phyloP scores from a whole-genome alignment of 2,113 vertebrate species.

The Paratilapia polleni region DNA sequence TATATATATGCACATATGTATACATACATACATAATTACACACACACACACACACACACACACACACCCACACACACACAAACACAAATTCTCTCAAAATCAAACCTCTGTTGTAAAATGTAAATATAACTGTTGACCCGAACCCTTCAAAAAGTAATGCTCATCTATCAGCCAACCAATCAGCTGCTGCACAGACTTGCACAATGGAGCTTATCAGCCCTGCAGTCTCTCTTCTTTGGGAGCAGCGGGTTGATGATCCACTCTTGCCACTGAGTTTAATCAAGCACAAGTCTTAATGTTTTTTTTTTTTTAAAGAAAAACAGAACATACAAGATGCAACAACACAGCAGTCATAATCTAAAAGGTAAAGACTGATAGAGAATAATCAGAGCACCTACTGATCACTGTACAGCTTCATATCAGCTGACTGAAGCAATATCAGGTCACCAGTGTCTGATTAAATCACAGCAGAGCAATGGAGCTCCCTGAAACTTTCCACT shows the following conservation, averaged over 20 bases:
- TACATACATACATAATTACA: no score
- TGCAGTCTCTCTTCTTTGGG: background rate
- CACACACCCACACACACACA: no score
- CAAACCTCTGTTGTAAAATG: no score
- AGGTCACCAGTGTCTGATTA: background rate
- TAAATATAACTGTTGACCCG: slow-evolving; percentile 63
- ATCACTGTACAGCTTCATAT: no score
- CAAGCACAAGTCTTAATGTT: background rate
- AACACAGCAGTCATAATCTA: background rate
- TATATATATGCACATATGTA: no score
- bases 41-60: no score
- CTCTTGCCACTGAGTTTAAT: background rate
- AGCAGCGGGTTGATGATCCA: background rate
- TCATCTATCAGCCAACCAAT: slow-evolving; percentile 5
- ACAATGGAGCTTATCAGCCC: slow-evolving; percentile 29
- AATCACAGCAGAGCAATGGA: background rate
- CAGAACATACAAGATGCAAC: background rate
- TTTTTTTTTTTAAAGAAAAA: background rate
- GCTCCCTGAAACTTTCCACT: background rate
- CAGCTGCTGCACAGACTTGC: slow-evolving; percentile 30
- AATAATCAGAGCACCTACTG: no score
- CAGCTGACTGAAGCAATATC: background rate
- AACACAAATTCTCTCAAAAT: no score
- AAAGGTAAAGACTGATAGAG: background rate
- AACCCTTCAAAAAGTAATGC: background rate